Evolutionary conservation across 2,113 vertebrate species (phyloP).

Genomic region (Myocastor coypus): DNA sequence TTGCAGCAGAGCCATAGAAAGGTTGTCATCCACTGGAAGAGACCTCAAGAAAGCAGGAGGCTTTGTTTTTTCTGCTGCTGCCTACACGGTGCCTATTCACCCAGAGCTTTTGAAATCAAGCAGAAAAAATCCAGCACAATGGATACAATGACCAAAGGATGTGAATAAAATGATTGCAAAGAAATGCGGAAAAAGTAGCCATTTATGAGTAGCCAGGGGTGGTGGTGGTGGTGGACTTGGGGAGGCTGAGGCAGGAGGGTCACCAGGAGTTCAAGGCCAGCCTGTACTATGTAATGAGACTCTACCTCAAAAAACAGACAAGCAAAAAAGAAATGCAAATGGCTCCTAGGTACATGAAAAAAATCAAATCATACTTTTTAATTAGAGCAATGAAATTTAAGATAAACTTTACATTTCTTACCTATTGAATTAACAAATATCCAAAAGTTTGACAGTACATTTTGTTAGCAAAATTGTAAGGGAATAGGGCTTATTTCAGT

Average conservation of each 20-base stretch:
- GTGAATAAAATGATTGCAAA: neutral
- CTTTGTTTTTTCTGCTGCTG: neutral
- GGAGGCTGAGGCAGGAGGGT: neutral
- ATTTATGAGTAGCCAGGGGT: no score
- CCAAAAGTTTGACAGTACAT: neutral
- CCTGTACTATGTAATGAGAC: neutral
- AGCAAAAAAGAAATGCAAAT: neutral
- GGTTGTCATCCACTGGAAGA: neutral
- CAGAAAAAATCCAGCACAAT: neutral
- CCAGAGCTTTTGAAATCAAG: neutral
- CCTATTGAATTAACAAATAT: neutral
- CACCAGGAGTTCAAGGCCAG: neutral
- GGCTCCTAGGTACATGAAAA: neutral
- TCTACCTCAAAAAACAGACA: neutral
- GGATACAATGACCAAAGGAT: neutral
- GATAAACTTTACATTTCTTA: slow-evolving; percentile 11
- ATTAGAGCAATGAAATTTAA: slow-evolving; percentile 15
- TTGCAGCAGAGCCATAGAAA: neutral
- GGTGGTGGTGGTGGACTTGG: neutral
- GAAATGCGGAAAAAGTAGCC: neutral
- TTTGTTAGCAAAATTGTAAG: neutral
- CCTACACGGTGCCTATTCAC: neutral
- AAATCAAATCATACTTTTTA: neutral
- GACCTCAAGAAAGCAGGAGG: neutral
- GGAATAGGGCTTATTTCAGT: neutral